Conservation (phyloP, 2,888 invertebrate genomes). For the Ypsolopha sequella region DNA sequence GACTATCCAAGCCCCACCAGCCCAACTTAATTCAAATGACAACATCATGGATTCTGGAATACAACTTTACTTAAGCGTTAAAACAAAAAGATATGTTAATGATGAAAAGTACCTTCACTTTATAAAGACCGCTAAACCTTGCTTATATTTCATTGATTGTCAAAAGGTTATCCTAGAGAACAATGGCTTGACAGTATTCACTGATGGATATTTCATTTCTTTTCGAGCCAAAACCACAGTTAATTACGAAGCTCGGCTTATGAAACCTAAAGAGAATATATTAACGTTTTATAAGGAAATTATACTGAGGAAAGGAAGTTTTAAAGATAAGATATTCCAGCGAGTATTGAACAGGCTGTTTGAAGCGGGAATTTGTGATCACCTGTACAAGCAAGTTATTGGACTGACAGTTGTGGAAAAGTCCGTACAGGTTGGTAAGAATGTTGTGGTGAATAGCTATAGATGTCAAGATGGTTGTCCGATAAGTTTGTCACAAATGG, state of each 20-base stretch:
- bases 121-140: slow-evolving; percentile 28
- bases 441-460: slow-evolving; percentile 35
- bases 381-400: slow-evolving; percentile 33
- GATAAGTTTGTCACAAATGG: slow-evolving; percentile 9
- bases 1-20: slow-evolving; percentile 14
- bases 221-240: slow-evolving; percentile 35
- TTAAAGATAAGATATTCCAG: slow-evolving; percentile 24
- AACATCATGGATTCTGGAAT: slow-evolving; percentile 34
- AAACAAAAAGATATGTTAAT: slow-evolving; percentile 27
- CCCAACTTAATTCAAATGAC: slow-evolving; percentile 26
- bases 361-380: slow-evolving; percentile 43
- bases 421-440: slow-evolving; percentile 26
- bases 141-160: slow-evolving; percentile 30
- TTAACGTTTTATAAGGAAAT: slow-evolving; percentile 44
- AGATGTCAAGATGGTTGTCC: slow-evolving; percentile 40
- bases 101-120: slow-evolving; percentile 30
- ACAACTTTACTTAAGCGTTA: slow-evolving; percentile 22
- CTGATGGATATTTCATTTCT: slow-evolving; percentile 27
- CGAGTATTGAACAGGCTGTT: slow-evolving; percentile 26
- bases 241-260: slow-evolving; percentile 35
- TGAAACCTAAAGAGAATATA: slow-evolving; percentile 30
- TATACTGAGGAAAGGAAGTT: slow-evolving; percentile 29
- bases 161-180: slow-evolving; percentile 17
- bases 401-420: slow-evolving; percentile 32
- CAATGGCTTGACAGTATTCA: slow-evolving; percentile 32